Base-by-base conservation (phyloP, 2,888 invertebrate genomes). In the Alloscopus bannaensis region DNA sequence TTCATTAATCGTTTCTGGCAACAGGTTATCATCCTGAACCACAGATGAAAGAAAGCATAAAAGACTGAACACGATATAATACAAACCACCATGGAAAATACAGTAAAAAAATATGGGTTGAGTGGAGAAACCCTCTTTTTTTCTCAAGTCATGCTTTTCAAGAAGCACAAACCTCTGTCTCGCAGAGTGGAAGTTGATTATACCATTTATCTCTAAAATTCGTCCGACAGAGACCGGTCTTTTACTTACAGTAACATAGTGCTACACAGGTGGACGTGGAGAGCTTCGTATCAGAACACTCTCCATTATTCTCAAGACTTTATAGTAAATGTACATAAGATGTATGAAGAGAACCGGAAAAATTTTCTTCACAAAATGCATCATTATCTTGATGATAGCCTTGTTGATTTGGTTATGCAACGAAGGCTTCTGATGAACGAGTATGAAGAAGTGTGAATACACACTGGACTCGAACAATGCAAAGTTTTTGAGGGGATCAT, bases 371-470 rank as follows among this genome's bases (percentile, higher is more conserved):
- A 57, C 72, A 66, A 79, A 79, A 60, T 79, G 79, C 79, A 79
- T 79, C 79, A 79, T 79, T 79, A 79, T 79, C 79, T 79, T 79
- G 79, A 79, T 79, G 72, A 79, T 79, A 79, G 72, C 72, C 65
- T 79, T 79, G 79, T 72, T 72, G 79, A 79, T 79, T 79, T 79
- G 68, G 72, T 66, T 72, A 72, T 79, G 79, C 60, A 79, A 72
- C 50, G 55, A 57, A 66, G 66, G 68, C 72, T 55, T 79, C 36
- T 79, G 68, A 72, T 72, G 65, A 55, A 55, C 40, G 69, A 52
- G 69, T 69, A 68, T 36, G 36, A 62, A 18, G 20, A 60, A 31
- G 47, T 62, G 36, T 42, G n/a, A n/a, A n/a, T n/a, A n/a, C n/a
- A n/a, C n/a, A n/a, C n/a, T n/a, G n/a, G n/a, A n/a, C n/a, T n/a